Evolutionary conservation across 2,888 invertebrate genomes (phyloP).

Genomic region (Pasiphila rectangulata): DNA sequence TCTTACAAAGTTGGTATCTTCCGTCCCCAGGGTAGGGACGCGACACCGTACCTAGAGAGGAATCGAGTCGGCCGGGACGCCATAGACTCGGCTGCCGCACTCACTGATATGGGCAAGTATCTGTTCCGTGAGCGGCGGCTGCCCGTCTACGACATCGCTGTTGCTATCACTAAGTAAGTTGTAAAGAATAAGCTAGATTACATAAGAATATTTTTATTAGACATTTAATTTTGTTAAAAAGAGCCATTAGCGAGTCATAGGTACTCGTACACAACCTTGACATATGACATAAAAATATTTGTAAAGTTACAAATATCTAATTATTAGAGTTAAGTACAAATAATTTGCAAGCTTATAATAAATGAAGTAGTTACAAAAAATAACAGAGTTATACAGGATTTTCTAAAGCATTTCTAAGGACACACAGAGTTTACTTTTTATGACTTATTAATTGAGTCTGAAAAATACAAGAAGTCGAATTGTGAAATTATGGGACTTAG

Average conservation of each 20-base stretch:
- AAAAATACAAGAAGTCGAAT: too few species aligned
- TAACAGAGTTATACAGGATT: too few species aligned
- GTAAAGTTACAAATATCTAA: background rate
- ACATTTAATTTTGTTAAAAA: too few species aligned
- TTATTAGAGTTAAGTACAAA: background rate
- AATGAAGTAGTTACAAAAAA: background rate
- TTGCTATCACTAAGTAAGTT: constrained; percentile 96
- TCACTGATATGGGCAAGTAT: constrained; percentile 98
- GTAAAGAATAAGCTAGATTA: background rate
- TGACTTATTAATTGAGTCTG: too few species aligned
- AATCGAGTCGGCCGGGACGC: constrained; percentile 96
- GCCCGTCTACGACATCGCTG: constrained; percentile 97
- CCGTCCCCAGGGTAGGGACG: constrained; percentile 94
- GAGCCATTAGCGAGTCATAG: too few species aligned
- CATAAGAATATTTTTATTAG: too few species aligned
- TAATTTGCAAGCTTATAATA: background rate
- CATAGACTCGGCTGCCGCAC: constrained; percentile 95
- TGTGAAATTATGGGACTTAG: too few species aligned
- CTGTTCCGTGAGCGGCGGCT: constrained; percentile 95
- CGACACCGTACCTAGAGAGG: constrained; percentile 95
- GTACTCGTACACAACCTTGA: too few species aligned
- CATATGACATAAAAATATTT: background rate
- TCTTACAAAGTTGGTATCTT: too few species aligned
- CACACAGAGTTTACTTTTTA: too few species aligned
- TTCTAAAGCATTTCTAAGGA: too few species aligned